Evolutionary conservation across 2,888 invertebrate genomes (phyloP).

Genomic region (Leptinotarsa haldemani): DNA sequence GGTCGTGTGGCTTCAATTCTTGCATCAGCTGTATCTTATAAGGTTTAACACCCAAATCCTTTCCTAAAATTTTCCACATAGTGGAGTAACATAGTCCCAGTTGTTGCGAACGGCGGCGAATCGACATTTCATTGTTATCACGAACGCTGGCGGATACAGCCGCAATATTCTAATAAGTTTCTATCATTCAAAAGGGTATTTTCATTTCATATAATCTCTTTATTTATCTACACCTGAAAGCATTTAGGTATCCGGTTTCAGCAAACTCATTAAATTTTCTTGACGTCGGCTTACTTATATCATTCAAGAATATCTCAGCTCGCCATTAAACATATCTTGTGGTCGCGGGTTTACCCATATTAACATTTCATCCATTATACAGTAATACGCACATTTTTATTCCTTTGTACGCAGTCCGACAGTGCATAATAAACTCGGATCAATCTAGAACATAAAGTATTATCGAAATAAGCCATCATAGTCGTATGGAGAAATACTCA

Average conservation of each 20-base stretch:
- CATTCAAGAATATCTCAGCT: neutral
- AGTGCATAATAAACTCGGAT: conserved; percentile 12
- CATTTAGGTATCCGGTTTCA: neutral
- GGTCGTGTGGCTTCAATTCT: too few species aligned
- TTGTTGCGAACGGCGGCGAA: too few species aligned
- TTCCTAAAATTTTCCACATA: too few species aligned
- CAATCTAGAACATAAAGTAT: conserved; percentile 18
- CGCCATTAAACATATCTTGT: neutral
- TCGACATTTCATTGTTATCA: too few species aligned
- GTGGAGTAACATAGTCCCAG: too few species aligned
- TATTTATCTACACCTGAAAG: too few species aligned
- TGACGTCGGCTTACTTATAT: neutral
- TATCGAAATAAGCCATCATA: conserved; percentile 19
- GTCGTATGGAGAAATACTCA: conserved; percentile 14
- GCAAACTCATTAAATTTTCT: neutral
- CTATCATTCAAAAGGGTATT: neutral
- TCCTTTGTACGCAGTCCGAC: conserved; percentile 11
- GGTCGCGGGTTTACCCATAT: neutral
- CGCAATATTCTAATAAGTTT: too few species aligned
- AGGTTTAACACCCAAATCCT: too few species aligned
- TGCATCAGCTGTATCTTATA: too few species aligned
- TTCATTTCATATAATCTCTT: too few species aligned
- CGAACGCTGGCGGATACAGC: too few species aligned
- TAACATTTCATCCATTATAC: neutral
- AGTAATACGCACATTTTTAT: neutral